phyloP scores from a whole-genome alignment of 1,140 invertebrate genomes.

The Sitobion miscanthi region DNA sequence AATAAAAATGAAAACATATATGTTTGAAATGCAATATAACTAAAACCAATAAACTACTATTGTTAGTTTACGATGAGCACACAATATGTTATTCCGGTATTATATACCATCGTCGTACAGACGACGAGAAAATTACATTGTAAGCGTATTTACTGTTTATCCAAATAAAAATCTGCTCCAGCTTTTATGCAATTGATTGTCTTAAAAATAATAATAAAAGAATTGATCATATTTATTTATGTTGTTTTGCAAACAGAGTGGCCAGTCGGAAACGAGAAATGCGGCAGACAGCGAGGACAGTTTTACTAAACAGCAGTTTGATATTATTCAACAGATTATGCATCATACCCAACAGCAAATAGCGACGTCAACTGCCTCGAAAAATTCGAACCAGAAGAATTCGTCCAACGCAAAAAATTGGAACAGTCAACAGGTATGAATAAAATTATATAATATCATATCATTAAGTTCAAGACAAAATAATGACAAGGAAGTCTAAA shows the following conservation, averaged over 20 bases:
- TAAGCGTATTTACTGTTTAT: conserved; percentile 28
- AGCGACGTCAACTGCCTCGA: conserved; percentile 59
- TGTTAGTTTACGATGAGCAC: conserved; percentile 31
- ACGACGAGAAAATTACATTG: conserved; percentile 39
- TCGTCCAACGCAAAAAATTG: conserved; percentile 59
- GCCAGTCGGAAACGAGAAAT: conserved; percentile 15
- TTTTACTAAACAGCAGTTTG: conserved; percentile 75
- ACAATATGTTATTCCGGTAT: conserved; percentile 12
- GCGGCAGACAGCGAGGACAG: conserved; percentile 67
- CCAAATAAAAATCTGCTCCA: not conserved
- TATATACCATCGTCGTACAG: not conserved
- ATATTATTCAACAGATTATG: conserved; percentile 80
- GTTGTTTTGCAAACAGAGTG: not conserved
- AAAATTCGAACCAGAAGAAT: conserved; percentile 48
- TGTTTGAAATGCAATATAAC: conserved; percentile 33
- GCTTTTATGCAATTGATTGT: not conserved
- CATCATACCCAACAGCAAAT: conserved; percentile 69
- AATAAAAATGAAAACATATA: not conserved
- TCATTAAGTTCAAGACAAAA: not conserved
- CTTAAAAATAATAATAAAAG: conserved; percentile 8
- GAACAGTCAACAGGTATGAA: conserved; percentile 58
- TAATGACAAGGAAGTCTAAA: not conserved
- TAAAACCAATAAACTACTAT: conserved; percentile 31
- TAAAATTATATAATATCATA: not conserved
- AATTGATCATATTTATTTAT: not conserved